phyloP scores from a whole-genome alignment of 2,113 vertebrate genomes.

The Neodon shergylaensis region DNA sequence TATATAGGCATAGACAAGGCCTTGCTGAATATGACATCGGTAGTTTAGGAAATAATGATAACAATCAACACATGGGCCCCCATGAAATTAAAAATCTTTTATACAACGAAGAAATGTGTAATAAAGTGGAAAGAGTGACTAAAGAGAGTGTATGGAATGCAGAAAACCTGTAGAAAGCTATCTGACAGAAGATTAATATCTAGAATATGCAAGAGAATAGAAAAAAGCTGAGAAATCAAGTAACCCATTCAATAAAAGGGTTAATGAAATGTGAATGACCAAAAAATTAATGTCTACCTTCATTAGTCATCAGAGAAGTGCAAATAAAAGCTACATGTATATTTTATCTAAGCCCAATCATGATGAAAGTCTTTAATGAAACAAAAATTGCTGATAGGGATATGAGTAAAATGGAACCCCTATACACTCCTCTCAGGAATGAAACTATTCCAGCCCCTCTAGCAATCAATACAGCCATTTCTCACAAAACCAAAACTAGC shows the following conservation, averaged over 20 bases:
- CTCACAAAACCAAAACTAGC: neutral
- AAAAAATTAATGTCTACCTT: neutral
- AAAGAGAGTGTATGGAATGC: neutral
- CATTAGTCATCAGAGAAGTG: neutral
- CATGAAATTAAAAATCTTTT: neutral
- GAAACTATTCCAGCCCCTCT: no score
- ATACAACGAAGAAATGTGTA: neutral
- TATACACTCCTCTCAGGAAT: neutral
- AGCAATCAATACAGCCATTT: neutral
- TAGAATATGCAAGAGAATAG: neutral
- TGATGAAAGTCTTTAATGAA: neutral
- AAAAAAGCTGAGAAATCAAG: neutral
- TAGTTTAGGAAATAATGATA: no score
- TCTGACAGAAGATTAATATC: neutral
- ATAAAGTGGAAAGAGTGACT: neutral
- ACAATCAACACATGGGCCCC: neutral
- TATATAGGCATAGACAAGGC: neutral
- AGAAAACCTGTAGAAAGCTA: neutral
- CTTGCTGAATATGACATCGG: neutral
- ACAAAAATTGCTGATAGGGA: neutral
- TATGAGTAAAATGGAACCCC: neutral
- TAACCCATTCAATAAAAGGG: no score
- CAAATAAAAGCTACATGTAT: neutral
- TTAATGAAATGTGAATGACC: neutral
- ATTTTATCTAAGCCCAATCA: neutral